Conservation (phyloP, 2,797 vertebrate genomes). For the Hephaestus fuliginosus region DNA sequence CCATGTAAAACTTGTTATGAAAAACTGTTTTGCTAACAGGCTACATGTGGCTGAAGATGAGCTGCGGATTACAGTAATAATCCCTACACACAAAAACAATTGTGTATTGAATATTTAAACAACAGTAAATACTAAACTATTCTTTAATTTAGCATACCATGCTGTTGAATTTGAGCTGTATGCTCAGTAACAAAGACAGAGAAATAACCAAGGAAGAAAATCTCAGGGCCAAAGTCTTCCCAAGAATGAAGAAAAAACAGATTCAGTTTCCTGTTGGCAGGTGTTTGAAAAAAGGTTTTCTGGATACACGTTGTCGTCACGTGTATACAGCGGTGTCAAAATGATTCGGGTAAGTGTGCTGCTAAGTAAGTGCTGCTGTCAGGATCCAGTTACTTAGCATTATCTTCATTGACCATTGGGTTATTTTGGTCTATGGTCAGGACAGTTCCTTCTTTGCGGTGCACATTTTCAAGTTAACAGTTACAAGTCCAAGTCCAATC, state of each 20-base stretch:
- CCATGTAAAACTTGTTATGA: no score
- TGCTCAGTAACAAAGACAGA: no score
- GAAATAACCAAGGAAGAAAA: no score
- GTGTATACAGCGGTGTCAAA: background rate
- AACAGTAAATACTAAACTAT: no score
- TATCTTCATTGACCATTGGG: background rate
- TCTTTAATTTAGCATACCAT: no score
- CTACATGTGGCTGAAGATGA: no score
- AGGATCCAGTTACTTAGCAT: background rate
- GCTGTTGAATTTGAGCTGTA: no score
- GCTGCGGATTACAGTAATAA: no score
- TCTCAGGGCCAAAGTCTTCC: background rate
- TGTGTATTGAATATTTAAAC: no score
- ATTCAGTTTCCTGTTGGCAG: background rate
- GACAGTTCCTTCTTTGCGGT: background rate
- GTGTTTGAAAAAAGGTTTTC: background rate
- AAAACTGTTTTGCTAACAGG: no score
- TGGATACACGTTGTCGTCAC: background rate
- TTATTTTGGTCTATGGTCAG: background rate
- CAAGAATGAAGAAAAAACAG: background rate
- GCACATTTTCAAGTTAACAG: slow-evolving; percentile 1
- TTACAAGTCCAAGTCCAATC: background rate
- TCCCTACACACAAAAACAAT: no score
- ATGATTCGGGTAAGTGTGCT: background rate
- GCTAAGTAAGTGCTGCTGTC: background rate